Base-by-base conservation (phyloP, 2,888 invertebrate species). In the Drosophila paramelanica region DNA sequence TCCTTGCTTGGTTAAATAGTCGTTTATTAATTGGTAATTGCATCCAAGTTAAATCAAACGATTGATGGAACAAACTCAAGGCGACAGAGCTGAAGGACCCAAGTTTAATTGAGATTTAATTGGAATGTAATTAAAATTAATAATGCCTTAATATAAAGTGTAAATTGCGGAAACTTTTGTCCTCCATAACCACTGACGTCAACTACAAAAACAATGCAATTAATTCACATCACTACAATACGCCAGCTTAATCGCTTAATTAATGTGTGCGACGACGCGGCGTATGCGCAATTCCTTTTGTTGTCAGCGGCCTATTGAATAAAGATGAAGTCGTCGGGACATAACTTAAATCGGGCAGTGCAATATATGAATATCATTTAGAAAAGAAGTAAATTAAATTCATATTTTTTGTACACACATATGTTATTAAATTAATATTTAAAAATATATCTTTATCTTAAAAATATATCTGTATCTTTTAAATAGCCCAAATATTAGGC, bases 121-220 rank as follows among this genome's bases (percentile, higher is more conserved):
- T 84, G 85, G 79, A 79, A 67, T 69, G 81, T 84, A 84, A 85
- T 89, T 85, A 85, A 85, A 89, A 84, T 81, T 74, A 70, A 77
- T 78, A 84, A 79, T 70, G 61, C 71, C 70, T 74, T 50, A 58
- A 69, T 65, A 59, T 45, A 51, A 61, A 68, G 69, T 67, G 71
- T 55, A 62, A 77, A 73, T 60, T 64, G 64, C 46, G 39, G 8
- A 39, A 23, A 59, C 70, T 60, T 68, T 74, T 80, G 68, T 79
- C 52, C 39, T 8, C 17, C 47, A 55, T 31, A 14, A 20, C 20
- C 57, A 31, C 20, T 20, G 31, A 52, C 59, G 25, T 49, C 33
- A 46, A 69, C 64, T 45, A 39, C 47, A 60, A 49, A 43, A 68
- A 49, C 59, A 73, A 62, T 64, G 17, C 4, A 17, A 46, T 56